Evolutionary conservation across 2,113 vertebrate genomes (phyloP).

Genomic region (Ursus arctos): DNA sequence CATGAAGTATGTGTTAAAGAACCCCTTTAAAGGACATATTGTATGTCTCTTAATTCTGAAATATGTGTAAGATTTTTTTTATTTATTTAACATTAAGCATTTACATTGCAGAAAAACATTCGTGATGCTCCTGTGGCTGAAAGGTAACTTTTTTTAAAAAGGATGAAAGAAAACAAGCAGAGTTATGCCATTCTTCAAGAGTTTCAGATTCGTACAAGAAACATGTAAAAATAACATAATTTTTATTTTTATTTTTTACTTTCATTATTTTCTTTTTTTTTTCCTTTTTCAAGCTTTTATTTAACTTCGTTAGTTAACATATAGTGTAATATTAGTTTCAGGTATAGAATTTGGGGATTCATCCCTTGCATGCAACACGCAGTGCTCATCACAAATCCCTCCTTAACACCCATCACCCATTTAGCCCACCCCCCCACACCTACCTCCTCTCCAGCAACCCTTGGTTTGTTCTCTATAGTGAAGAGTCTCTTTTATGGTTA

Average conservation of each 20-base stretch:
- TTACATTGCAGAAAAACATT: not conserved
- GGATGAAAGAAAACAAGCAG: not conserved
- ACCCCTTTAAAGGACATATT: not conserved
- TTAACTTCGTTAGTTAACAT: too few relatives aligned
- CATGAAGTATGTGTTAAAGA: not conserved
- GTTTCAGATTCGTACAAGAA: not conserved
- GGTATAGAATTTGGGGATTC: too few relatives aligned
- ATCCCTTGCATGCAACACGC: too few relatives aligned
- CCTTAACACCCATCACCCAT: too few relatives aligned
- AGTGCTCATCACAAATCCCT: too few relatives aligned
- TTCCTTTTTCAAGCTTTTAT: too few relatives aligned
- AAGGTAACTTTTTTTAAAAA: not conserved
- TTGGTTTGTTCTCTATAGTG: too few relatives aligned
- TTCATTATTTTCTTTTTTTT: too few relatives aligned
- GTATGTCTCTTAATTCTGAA: not conserved
- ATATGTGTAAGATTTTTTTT: not conserved
- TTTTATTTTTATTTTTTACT: not conserved
- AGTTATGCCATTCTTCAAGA: not conserved
- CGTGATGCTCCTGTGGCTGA: not conserved
- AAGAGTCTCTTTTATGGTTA: too few relatives aligned
- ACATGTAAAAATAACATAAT: not conserved
- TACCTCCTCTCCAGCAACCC: too few relatives aligned
- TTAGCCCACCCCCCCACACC: too few relatives aligned
- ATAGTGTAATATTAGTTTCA: too few relatives aligned
- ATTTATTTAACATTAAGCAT: not conserved